phyloP scores from a whole-genome alignment of 2,888 invertebrate species.

The Psococerastis gibbosa region DNA sequence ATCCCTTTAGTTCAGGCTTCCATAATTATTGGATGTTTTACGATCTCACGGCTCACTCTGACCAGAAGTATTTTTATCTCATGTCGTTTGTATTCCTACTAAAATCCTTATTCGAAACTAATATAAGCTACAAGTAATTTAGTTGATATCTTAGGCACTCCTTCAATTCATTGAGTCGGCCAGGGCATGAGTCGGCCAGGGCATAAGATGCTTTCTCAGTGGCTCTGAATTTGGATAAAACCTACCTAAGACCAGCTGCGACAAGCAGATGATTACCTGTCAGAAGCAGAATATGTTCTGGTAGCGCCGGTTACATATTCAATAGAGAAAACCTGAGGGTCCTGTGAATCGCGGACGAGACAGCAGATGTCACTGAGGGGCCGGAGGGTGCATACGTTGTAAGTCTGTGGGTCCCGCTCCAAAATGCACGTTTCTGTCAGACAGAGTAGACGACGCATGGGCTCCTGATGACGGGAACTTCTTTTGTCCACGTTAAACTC shows the following conservation, averaged over 20 bases:
- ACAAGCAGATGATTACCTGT: constrained; percentile 37
- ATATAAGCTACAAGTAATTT: no score
- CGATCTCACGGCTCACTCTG: no score
- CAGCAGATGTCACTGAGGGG: constrained; percentile 76
- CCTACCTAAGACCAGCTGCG: constrained; percentile 11
- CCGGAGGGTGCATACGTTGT: constrained; percentile 75
- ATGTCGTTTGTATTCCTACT: no score
- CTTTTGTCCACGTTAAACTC: constrained; percentile 95
- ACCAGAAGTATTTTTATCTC: no score
- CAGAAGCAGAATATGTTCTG: constrained; percentile 77
- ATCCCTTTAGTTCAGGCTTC: no score
- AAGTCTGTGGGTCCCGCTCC: constrained; percentile 93
- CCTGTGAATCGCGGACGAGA: constrained; percentile 68
- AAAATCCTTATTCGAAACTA: no score
- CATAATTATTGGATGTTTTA: no score
- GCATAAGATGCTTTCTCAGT: no score
- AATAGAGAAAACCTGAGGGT: constrained; percentile 84
- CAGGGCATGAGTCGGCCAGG: no score
- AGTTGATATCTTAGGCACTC: no score
- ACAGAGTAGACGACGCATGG: constrained; percentile 77
- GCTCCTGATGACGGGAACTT: constrained; percentile 61
- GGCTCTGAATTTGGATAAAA: no score
- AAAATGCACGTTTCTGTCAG: constrained; percentile 88
- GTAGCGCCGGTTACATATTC: constrained; percentile 86
- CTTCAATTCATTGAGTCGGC: no score